Base-by-base conservation (phyloP, 23 tunicate species). In the Pegea sp. region DNA sequence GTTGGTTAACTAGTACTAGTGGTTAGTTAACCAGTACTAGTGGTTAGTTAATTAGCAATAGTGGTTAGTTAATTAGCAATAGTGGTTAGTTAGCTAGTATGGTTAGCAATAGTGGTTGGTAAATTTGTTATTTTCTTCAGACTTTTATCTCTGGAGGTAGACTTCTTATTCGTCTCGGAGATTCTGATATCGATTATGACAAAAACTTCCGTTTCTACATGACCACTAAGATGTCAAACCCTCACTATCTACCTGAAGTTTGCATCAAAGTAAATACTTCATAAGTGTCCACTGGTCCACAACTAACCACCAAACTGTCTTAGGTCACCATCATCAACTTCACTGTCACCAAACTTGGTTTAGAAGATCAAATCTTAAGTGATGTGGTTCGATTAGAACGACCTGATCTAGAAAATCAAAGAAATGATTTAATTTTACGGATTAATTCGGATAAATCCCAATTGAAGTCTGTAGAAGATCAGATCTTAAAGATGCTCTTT, bases 121-220 rank as follows among this genome's bases (percentile, higher is more conserved):
- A 38, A 38, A 38, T 16, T 33, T 25, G 22, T 6, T 43, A 24
- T 50, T 33, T 57, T 56, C 48, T 60, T 32, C 34, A 84, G 96
- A 87, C 96, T 29, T 87, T 56, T 42, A 70, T 76, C 61, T 54
- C 96, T 3, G 96, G 88, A 5, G 96, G 96, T 22, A 50, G 96
- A 21, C 71, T 76, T 74, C 48, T 87, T 63, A 89, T 89, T 50
- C 75, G 90, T 30, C 56, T 89, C 56, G 98, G 90, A 7, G 98
- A 89, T 60, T 76, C 90, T 27, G 90, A 76, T 29, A 71, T 89
- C 70, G 98, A 89, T 66, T 89, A 89, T 56, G 90, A 76, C 75
- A 76, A 76, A 33, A 89, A 89, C 69, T 89, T 89, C 91, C 70
- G 98, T 0, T 89, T 89, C 57, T 89, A 89, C 90, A 89, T 89